Evolutionary conservation across 1,140 invertebrate genomes (phyloP).

Genomic region (Danaus melanippus): DNA sequence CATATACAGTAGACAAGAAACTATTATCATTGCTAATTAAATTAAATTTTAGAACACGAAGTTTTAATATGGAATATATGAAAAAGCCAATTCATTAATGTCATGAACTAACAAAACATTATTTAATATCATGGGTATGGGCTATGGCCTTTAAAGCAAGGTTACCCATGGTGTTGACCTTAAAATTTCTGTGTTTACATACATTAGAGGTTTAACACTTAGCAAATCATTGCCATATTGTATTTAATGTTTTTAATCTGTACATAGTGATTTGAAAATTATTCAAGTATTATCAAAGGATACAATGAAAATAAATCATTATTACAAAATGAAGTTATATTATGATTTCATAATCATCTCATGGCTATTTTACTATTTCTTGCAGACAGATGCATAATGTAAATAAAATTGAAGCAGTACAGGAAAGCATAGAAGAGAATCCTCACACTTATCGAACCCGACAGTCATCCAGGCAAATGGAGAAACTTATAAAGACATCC

Average conservation of each 20-base stretch:
- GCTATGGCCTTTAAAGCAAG: conserved; percentile 3
- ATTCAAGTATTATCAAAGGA: no score
- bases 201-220: not conserved
- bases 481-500: conserved; percentile 60
- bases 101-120: no score
- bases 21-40: no score
- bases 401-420: conserved; percentile 33
- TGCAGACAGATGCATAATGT: conserved; percentile 42
- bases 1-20: no score
- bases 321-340: no score
- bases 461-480: conserved; percentile 24
- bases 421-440: conserved; percentile 31
- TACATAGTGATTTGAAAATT: no score
- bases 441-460: conserved; percentile 32
- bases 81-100: no score
- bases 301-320: no score
- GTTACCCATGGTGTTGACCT: conserved; percentile 9
- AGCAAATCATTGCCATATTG: not conserved
- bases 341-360: no score
- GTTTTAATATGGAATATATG: no score
- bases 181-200: conserved; percentile 1
- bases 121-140: no score
- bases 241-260: not conserved
- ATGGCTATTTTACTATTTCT: not conserved
- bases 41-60: no score